Percentiles rank a stretch among this genome's conserved stretches.
These are phyloP conservation scores for Euzetes globulus DNA, from an alignment of 2,888 invertebrate species.

Conservation along the genomic window DNA sequence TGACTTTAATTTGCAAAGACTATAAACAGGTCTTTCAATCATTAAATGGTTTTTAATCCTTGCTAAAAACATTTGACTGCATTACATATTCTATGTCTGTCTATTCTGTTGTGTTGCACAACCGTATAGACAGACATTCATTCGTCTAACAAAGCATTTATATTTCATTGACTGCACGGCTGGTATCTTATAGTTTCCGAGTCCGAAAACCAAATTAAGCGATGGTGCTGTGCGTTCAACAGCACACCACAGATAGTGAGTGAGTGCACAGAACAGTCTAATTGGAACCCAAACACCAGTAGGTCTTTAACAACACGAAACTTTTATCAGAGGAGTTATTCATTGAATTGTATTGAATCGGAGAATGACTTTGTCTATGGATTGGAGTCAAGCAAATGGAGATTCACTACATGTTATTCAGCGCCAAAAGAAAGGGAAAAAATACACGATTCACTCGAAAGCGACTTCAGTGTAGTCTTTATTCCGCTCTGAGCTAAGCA, in stretches of 20 bases:
- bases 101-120: no score
- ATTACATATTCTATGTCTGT: no score
- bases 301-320: neutral
- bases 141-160: neutral
- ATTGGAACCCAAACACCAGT: conserved; percentile 1
- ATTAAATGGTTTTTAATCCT: no score
- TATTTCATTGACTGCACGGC: neutral
- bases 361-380: neutral
- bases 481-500: neutral
- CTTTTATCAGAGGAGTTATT: neutral
- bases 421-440: neutral
- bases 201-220: neutral
- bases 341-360: neutral
- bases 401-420: neutral
- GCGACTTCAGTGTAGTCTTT: neutral
- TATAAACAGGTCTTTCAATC: no score
- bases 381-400: neutral
- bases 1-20: no score
- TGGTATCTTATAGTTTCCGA: neutral
- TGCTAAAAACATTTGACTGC: no score
- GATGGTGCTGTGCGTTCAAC: conserved; percentile 6
- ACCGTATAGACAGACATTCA: no score
- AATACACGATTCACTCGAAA: no score
- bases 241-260: neutral
- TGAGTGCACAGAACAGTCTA: neutral